Evolutionary conservation across 2,113 vertebrate species (phyloP).

Genomic region (Mormyrus iriodes): DNA sequence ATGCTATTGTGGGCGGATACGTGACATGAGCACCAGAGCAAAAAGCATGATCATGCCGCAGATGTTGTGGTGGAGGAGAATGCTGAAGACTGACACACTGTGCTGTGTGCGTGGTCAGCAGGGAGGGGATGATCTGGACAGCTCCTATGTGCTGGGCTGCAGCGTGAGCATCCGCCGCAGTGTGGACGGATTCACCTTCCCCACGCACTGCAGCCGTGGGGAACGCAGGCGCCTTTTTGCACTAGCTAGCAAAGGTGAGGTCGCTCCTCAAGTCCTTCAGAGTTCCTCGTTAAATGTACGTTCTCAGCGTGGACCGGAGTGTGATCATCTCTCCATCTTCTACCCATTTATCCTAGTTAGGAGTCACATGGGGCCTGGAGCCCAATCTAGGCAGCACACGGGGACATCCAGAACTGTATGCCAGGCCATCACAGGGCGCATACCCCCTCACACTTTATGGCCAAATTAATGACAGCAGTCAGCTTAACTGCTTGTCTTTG

Average conservation of each 20-base stretch:
- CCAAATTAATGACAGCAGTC: neutral
- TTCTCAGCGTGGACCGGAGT: neutral
- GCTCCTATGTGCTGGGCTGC: conserved; percentile 42
- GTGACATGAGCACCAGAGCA: neutral
- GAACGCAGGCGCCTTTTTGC: conserved; percentile 54
- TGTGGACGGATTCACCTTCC: conserved; percentile 57
- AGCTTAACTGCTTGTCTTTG: neutral
- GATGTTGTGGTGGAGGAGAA: neutral
- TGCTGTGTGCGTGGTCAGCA: conserved; percentile 32
- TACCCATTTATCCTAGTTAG: neutral
- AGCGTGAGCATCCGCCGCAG: conserved; percentile 45
- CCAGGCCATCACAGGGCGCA: neutral
- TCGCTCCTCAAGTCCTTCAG: neutral
- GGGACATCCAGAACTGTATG: neutral
- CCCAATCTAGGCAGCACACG: neutral
- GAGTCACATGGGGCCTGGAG: neutral
- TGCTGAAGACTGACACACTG: neutral
- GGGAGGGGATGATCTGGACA: conserved; percentile 57
- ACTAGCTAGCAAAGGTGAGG: conserved; percentile 52
- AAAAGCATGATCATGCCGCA: neutral
- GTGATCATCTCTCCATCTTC: neutral
- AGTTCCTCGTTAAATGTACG: neutral
- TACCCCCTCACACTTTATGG: neutral
- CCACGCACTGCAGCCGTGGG: conserved; percentile 61
- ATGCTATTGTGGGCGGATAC: neutral